Conservation (phyloP, 2,888 invertebrate species). For the Cheilosia urbana region DNA sequence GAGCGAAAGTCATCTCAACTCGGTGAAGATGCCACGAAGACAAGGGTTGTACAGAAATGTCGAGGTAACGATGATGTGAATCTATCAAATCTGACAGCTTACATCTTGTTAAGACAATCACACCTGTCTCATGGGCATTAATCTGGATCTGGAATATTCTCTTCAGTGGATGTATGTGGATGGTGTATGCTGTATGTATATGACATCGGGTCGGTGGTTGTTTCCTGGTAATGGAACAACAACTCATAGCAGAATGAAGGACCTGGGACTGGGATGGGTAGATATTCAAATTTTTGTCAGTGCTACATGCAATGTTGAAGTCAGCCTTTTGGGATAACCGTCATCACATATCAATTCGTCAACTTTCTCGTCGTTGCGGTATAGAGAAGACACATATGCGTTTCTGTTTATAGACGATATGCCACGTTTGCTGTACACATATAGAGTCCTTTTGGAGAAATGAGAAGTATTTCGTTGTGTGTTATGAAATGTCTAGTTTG, state of each 20-base stretch:
- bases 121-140: constrained; percentile 75
- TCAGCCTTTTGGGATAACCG: constrained; percentile 72
- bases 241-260: constrained; percentile 52
- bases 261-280: constrained; percentile 48
- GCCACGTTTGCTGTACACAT: background rate
- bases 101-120: constrained; percentile 76
- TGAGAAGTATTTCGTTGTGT: constrained; percentile 39
- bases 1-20: constrained; percentile 6
- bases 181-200: no score
- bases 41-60: constrained; percentile 34
- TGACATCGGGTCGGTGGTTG: background rate
- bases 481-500: background rate
- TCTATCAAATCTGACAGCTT: constrained; percentile 74
- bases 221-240: constrained; percentile 36
- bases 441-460: constrained; percentile 28
- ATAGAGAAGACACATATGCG: constrained; percentile 19
- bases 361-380: constrained; percentile 12
- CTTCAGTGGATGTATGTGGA: constrained; percentile 35
- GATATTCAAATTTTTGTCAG: constrained; percentile 72
- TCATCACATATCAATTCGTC: constrained; percentile 72
- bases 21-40: constrained; percentile 20
- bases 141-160: constrained; percentile 68
- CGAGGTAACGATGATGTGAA: constrained; percentile 73
- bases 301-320: constrained; percentile 55
- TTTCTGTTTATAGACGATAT: constrained; percentile 40